phyloP scores from a whole-genome alignment of 2,113 vertebrate genomes.

The Setophaga petechia region DNA sequence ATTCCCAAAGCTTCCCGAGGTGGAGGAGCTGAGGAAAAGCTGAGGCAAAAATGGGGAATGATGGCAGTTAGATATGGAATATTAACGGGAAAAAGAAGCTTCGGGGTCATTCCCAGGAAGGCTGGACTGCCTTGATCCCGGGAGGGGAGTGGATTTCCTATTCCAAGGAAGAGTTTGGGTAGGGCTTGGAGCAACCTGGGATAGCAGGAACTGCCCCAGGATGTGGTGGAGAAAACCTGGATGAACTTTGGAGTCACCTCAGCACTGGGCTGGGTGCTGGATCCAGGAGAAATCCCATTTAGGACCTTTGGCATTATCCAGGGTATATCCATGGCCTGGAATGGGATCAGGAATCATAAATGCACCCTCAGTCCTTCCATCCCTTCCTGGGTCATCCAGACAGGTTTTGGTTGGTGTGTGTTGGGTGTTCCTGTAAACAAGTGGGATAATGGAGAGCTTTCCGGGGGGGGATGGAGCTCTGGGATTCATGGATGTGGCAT shows the following conservation, averaged over 20 bases:
- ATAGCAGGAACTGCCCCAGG: neutral
- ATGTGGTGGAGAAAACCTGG: neutral
- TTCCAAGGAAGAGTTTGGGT: neutral
- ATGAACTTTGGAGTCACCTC: neutral
- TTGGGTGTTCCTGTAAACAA: neutral
- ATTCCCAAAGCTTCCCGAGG: neutral
- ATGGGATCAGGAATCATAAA: neutral
- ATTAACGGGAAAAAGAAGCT: neutral
- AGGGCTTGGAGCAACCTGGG: neutral
- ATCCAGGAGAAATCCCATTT: neutral
- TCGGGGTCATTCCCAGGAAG: neutral
- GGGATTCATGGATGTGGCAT: neutral
- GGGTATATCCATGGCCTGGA: accelerated
- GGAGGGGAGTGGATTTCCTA: neutral
- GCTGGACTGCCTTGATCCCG: neutral
- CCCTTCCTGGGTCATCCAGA: neutral
- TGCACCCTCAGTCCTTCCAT: neutral
- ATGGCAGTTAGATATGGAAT: neutral
- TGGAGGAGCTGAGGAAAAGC: neutral
- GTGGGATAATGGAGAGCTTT: neutral
- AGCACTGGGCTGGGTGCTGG: accelerated
- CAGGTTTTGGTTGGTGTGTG: neutral
- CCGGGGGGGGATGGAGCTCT: neutral
- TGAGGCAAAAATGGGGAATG: neutral
- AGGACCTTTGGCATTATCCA: neutral